Percentiles rank a stretch among this genome's conserved stretches.
These are phyloP conservation scores for Nomada fucata DNA, from an alignment of 2,888 invertebrate species.

Conservation along the genomic window DNA sequence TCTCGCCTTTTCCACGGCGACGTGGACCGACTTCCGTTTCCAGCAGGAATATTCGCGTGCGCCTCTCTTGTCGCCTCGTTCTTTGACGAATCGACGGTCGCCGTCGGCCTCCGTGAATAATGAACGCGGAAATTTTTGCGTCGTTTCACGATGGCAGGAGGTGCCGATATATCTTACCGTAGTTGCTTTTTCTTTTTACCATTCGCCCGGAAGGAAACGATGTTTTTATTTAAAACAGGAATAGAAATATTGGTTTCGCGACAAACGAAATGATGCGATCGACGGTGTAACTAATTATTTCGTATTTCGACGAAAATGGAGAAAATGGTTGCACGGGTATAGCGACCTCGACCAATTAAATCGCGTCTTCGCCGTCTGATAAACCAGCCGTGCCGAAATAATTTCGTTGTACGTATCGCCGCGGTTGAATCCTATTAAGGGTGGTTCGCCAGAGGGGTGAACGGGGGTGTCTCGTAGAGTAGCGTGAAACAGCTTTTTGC, in stretches of 20 bases:
- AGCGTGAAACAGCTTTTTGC: conserved; percentile 60
- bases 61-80: background rate
- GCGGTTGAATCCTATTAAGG: conserved; percentile 62
- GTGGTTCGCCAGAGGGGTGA: background rate
- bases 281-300: background rate
- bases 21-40: conserved; percentile 1
- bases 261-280: background rate
- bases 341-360: conserved; percentile 40
- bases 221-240: no score
- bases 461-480: background rate
- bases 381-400: conserved; percentile 53
- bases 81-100: background rate
- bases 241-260: background rate
- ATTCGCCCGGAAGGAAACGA: no score
- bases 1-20: background rate
- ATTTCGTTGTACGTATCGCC: conserved; percentile 61
- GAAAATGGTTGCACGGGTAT: conserved; percentile 37
- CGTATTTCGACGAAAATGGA: background rate
- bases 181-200: no score
- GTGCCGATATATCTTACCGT: no score
- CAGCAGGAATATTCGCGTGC: background rate
- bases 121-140: background rate
- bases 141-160: background rate
- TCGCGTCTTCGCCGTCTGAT: conserved; percentile 53
- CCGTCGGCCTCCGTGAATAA: background rate